Evolutionary conservation across 2,797 vertebrate species (phyloP).

Genomic region (Odontamblyopus rebecca): DNA sequence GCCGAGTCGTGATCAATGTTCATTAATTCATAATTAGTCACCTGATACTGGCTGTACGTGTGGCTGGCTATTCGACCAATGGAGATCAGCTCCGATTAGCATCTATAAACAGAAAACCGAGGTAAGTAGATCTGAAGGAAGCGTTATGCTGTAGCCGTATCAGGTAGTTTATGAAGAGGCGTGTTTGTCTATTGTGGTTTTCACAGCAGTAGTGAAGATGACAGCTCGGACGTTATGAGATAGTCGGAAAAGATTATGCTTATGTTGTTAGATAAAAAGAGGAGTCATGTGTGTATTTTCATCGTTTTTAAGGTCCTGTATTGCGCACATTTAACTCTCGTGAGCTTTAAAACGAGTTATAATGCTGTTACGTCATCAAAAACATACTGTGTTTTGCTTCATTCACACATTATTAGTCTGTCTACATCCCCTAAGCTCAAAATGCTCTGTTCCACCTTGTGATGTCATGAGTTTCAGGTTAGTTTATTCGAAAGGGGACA

Average conservation of each 20-base stretch:
- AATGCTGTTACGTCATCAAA: too few relatives aligned
- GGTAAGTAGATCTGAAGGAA: background rate
- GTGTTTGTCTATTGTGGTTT: background rate
- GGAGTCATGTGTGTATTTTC: background rate
- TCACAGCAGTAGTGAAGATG: background rate
- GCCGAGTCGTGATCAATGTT: conserved; percentile 41
- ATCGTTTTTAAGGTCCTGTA: background rate
- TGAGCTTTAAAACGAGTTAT: too few relatives aligned
- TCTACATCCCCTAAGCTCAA: too few relatives aligned
- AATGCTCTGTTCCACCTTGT: too few relatives aligned
- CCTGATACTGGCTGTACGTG: conserved; percentile 33
- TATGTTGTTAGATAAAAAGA: background rate
- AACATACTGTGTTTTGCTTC: too few relatives aligned
- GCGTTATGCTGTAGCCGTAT: background rate
- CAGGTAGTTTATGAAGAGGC: background rate
- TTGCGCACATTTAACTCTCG: too few relatives aligned
- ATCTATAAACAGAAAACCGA: conserved; percentile 27
- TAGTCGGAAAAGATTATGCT: background rate
- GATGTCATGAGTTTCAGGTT: too few relatives aligned
- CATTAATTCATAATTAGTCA: conserved; percentile 42
- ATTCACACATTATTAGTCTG: too few relatives aligned
- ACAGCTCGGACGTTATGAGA: background rate
- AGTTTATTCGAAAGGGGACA: too few relatives aligned
- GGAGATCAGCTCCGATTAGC: conserved; percentile 18
- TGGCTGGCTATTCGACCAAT: conserved; percentile 4